phyloP scores from a whole-genome alignment of 2,797 vertebrate genomes.

The Apogon talboti region DNA sequence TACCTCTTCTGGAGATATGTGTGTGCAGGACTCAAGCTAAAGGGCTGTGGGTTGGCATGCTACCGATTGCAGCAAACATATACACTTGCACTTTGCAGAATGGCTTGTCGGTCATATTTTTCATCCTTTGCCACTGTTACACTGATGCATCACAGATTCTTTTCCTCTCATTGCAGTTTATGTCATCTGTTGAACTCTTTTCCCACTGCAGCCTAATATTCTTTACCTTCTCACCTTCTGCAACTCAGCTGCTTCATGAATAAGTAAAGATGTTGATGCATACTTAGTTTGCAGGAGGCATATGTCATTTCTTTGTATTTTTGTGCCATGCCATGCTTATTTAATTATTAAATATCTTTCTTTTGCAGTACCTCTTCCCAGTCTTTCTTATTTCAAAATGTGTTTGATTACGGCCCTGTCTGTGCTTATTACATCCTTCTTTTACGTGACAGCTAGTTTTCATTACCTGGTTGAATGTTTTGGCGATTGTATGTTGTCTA shows the following conservation, averaged over 20 bases:
- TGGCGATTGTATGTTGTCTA: slow-evolving; percentile 1
- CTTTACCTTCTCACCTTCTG: slow-evolving; percentile 5
- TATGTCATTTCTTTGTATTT: slow-evolving; percentile 35
- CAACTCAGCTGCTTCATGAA: slow-evolving; percentile 14
- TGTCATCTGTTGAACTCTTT: neutral
- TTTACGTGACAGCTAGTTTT: neutral
- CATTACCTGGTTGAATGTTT: slow-evolving; percentile 13
- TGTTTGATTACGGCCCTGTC: slow-evolving; percentile 7
- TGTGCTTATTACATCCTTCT: slow-evolving; percentile 7
- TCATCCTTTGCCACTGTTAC: slow-evolving; percentile 11
- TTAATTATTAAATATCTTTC: slow-evolving; percentile 21
- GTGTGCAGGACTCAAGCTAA: slow-evolving; percentile 51
- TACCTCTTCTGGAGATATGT: slow-evolving; percentile 78
- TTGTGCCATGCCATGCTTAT: slow-evolving; percentile 25
- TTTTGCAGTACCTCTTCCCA: slow-evolving; percentile 2
- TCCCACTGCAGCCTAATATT: neutral
- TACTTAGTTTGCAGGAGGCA: slow-evolving; percentile 48
- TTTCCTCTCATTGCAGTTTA: slow-evolving; percentile 24
- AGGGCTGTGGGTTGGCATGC: slow-evolving; percentile 49
- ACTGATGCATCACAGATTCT: slow-evolving; percentile 10
- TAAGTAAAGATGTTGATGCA: slow-evolving; percentile 26
- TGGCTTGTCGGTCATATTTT: slow-evolving; percentile 23
- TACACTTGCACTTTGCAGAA: slow-evolving; percentile 30
- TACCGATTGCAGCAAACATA: slow-evolving; percentile 25
- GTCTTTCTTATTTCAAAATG: slow-evolving; percentile 17